phyloP scores from a whole-genome alignment of 2,797 vertebrate species.

The Dallia pectoralis region DNA sequence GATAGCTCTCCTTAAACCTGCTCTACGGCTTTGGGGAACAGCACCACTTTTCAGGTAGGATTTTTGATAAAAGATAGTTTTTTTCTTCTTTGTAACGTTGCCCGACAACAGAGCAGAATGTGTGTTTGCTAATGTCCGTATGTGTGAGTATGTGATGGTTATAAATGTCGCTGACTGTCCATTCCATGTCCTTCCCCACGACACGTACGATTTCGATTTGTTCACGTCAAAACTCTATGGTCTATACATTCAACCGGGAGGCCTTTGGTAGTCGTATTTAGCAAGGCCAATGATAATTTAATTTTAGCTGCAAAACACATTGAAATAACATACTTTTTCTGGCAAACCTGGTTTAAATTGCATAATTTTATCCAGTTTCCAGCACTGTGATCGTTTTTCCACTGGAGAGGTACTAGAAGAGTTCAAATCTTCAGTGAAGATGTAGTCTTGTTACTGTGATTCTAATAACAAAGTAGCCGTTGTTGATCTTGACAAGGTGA shows the following conservation, averaged over 20 bases:
- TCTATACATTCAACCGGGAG: background rate
- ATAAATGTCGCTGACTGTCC: background rate
- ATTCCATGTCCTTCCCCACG: too few species aligned
- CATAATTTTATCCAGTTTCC: background rate
- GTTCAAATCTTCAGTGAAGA: background rate
- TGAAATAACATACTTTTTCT: background rate
- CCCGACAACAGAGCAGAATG: background rate
- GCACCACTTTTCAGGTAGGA: background rate
- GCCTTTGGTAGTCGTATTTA: background rate
- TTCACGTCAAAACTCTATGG: background rate
- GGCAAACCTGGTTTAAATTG: background rate
- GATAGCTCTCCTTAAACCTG: background rate
- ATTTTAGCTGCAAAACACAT: background rate
- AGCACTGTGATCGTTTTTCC: background rate
- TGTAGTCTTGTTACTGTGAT: background rate
- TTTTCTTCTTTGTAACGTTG: background rate
- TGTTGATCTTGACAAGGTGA: slow-evolving; percentile 41
- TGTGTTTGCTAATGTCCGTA: too few species aligned
- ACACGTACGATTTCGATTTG: too few species aligned
- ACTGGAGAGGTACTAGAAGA: background rate
- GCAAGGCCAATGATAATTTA: too few species aligned
- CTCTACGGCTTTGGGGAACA: background rate
- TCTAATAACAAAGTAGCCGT: background rate
- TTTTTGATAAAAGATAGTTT: background rate
- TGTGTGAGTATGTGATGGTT: background rate